A percentile compares a stretch with the other conserved stretches of the same genome.
Evolutionary conservation across 2,113 vertebrate genomes (phyloP).

Genomic region (Pagrus major): DNA sequence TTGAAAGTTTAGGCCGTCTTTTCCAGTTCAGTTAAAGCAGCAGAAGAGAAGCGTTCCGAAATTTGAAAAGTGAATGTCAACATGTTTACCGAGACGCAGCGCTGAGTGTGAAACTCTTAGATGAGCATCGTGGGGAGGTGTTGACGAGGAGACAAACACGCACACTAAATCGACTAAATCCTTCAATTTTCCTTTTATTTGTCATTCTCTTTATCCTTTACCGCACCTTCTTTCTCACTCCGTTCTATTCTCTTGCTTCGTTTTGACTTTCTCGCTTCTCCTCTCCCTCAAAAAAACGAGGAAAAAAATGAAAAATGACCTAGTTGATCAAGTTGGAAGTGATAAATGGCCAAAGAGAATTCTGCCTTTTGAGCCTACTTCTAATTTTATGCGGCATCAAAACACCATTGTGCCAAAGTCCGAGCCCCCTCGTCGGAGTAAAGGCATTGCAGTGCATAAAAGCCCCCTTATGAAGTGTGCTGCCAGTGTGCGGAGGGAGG

Average conservation of each 20-base stretch:
- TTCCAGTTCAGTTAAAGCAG: neutral
- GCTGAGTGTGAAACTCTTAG: conserved; percentile 1
- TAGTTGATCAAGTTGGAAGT: conserved; percentile 38
- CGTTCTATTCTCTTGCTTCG: neutral
- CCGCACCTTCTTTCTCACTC: conserved; percentile 6
- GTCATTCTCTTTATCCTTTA: conserved; percentile 13
- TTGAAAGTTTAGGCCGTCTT: conserved; percentile 32
- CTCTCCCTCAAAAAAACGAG: neutral
- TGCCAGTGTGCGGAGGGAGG: conserved; percentile 35
- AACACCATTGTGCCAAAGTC: conserved; percentile 46
- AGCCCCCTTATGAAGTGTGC: conserved; percentile 44
- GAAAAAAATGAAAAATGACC: conserved; percentile 56
- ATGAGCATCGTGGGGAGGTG: neutral
- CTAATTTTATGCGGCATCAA: conserved; percentile 63
- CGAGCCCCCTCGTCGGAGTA: conserved; percentile 8
- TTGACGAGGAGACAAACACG: conserved; percentile 5
- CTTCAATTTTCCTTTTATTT: conserved; percentile 6
- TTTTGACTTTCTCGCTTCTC: conserved; percentile 1
- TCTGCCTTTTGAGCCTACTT: conserved; percentile 42
- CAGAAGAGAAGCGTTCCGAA: conserved; percentile 21
- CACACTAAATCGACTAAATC: neutral
- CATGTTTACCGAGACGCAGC: conserved; percentile 40
- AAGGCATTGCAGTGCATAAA: conserved; percentile 41
- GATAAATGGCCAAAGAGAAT: conserved; percentile 47
- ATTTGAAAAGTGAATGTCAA: conserved; percentile 28